Evolutionary conservation across 2,113 vertebrate species (phyloP).

Genomic region (Mustelus asterias): DNA sequence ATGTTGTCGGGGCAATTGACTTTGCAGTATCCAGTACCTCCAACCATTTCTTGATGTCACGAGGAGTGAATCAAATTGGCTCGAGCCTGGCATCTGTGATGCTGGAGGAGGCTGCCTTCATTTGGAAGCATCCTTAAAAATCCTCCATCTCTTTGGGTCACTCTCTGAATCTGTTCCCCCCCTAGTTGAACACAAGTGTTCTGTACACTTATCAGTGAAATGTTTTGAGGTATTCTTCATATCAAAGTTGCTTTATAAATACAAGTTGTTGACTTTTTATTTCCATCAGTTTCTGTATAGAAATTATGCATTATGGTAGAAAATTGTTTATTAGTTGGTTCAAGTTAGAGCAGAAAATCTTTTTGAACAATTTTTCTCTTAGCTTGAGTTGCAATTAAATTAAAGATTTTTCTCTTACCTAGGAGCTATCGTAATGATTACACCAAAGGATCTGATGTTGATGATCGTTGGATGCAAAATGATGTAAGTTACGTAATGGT

Average conservation of each 20-base stretch:
- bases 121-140: not conserved
- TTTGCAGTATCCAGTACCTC: no score
- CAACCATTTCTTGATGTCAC: no score
- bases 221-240: not conserved
- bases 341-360: not conserved
- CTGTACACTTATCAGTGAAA: no score
- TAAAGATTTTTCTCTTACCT: not conserved
- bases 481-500: not conserved
- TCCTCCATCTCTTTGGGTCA: not conserved
- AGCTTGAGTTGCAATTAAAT: not conserved
- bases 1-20: no score
- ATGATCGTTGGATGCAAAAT: constrained; percentile 25
- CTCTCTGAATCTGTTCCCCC: not conserved
- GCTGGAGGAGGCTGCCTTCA: no score
- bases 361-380: not conserved
- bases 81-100: no score
- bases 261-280: not conserved
- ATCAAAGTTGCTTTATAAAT: constrained; percentile 7
- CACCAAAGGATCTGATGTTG: not conserved
- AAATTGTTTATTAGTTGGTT: not conserved
- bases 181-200: not conserved
- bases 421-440: not conserved
- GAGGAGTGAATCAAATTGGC: no score
- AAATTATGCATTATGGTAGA: not conserved
- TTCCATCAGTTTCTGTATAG: not conserved